These are phyloP conservation scores for Pygmarrhopalites habei DNA, from an alignment of 1,140 invertebrate species.

Conservation along the genomic window DNA sequence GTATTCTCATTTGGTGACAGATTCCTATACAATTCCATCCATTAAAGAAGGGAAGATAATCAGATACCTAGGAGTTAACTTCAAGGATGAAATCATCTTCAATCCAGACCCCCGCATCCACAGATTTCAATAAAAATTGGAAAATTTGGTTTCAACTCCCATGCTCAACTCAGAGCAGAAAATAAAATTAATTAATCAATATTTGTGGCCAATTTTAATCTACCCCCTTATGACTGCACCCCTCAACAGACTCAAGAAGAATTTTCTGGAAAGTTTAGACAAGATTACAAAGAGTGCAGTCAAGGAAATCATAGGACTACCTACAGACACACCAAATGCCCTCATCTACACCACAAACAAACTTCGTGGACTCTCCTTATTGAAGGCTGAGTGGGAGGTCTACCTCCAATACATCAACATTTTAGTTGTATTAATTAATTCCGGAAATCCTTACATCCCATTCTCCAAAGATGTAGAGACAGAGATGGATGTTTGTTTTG, in stretches of 20 bases:
- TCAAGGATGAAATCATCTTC: neutral
- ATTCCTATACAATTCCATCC: too few species aligned
- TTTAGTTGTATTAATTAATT: neutral
- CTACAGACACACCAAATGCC: neutral
- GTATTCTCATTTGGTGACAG: too few species aligned
- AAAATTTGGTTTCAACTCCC: neutral
- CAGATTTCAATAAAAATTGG: neutral
- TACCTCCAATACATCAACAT: neutral
- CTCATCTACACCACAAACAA: neutral
- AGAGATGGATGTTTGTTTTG: neutral
- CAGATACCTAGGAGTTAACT: slow-evolving; percentile 3
- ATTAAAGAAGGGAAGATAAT: neutral
- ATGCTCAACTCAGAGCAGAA: slow-evolving; percentile 2
- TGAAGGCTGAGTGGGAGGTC: neutral
- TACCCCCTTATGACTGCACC: neutral
- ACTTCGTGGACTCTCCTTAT: neutral
- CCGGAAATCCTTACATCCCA: neutral
- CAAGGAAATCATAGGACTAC: neutral
- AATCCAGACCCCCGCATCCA: neutral
- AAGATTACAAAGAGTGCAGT: neutral
- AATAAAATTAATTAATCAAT: neutral
- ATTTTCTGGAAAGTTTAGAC: neutral
- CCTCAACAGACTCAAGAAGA: neutral
- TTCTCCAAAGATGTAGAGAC: neutral
- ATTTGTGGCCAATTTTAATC: slow-evolving; percentile 1